Conservation (phyloP, 2,888 invertebrate genomes). For the Papilio demoleus region DNA sequence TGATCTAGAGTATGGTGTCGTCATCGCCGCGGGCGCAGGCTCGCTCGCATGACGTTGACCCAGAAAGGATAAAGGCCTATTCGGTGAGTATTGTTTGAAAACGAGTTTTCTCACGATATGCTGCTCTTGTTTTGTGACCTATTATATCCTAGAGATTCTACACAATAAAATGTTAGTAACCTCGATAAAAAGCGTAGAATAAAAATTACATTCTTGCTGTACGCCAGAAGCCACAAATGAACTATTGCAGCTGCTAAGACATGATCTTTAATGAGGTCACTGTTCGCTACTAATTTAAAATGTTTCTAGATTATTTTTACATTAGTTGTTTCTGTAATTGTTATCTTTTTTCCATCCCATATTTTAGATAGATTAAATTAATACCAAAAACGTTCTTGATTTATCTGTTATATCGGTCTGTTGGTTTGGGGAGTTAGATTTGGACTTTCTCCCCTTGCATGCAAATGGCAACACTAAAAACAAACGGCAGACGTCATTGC, state of each 20-base stretch:
- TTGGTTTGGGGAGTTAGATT: background rate
- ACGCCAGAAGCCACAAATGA: background rate
- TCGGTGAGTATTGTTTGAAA: conserved; percentile 66
- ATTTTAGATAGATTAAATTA: background rate
- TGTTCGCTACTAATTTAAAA: background rate
- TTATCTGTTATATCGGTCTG: background rate
- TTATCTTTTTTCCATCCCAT: too few species aligned
- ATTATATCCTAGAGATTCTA: background rate
- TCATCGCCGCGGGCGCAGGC: conserved; percentile 80
- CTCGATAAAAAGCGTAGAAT: background rate
- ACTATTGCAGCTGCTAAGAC: background rate
- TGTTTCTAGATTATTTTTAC: background rate
- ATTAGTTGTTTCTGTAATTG: too few species aligned
- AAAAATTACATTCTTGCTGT: background rate
- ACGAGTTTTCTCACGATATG: conserved; percentile 13
- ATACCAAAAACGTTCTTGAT: background rate
- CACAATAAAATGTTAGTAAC: background rate
- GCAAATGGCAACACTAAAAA: conserved; percentile 28
- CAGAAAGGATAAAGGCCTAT: conserved; percentile 79
- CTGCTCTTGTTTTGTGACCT: background rate
- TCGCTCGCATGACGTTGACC: conserved; percentile 77
- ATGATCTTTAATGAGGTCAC: background rate
- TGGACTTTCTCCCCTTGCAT: conserved; percentile 1
- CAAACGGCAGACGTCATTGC: conserved; percentile 21
- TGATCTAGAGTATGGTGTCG: conserved; percentile 80